Base-by-base conservation (phyloP, 2,113 vertebrate species). In the Nothobranchius kuhntae region DNA sequence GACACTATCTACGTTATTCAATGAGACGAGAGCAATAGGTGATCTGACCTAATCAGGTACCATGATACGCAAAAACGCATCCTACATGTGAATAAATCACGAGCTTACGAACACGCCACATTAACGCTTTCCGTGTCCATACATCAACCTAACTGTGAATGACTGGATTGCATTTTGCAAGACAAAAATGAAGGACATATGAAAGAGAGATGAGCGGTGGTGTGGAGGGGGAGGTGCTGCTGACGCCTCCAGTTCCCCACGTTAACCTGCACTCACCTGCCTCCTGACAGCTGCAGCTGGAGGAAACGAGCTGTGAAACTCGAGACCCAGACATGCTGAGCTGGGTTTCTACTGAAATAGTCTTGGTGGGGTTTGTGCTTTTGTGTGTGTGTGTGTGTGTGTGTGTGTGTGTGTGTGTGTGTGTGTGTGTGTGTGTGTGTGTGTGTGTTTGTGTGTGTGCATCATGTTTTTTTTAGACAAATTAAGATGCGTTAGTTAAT, bases 251-350 rank as follows among this genome's bases (percentile, higher is more conserved):
- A 61, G 53, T 85, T 83, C 85, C 86, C 70, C 82, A 86, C 48
- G 55, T 87, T 87, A 85, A 89, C 83, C 80, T 85, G 89, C 77
- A 61, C 67, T 87, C 85, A 84, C 88, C 87, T 87, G 74, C 82
- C 65, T 76, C 61, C 68, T 82, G 83, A 83, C 81, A 76, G 70
- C 69, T 46, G 62, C 69, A 73, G 79, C 76, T 42, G 24, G 59
- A 84, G 82, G 81, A 86, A 87, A 87, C 38, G 30, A 79, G 78
- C 60, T 0, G 15, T 69, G 91, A 80, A 89, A 90, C 79, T 78
- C 55, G 77, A 88, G 81, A 84, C 87, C 82, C n/a, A 86, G 78
- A 82, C 77, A 64, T 88, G 87, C 90, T 89, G 87, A 89, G 81
- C 60, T 81, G 9, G 77, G 79, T 66, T 52, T 79, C 57, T 77